Base-by-base conservation (phyloP, 2,113 vertebrate genomes). In the Tychaedon coryphoeus region DNA sequence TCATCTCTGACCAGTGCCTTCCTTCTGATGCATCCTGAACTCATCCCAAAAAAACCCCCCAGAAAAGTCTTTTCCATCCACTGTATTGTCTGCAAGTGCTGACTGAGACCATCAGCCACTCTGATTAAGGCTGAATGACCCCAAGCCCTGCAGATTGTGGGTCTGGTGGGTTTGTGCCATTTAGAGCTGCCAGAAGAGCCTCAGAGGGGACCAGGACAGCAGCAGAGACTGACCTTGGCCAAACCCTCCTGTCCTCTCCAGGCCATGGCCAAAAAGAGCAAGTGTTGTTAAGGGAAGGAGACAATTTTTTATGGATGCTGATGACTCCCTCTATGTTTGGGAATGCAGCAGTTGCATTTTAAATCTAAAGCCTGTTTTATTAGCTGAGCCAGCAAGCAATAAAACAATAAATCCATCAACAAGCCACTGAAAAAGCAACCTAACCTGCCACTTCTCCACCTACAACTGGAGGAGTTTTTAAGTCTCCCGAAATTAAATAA, bases 351-450 rank as follows among this genome's bases (percentile, higher is more conserved):
- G 24, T 12, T 67, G 38, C 48, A 64, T 71, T 92, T 88, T 60
- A 48, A 64, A 86, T 48, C 62, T 13, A 26, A 34, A 72, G 22
- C 29, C 28, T 86, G 14, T 47, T 86, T 84, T 66, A 61, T 60
- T n/a, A 90, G 42, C 77, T 75, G 70, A 94, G 70, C 38, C 65
- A 92, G 76, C 66, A 91, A 93, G 78, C 29, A 80, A 6, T 58
- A 73, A 24, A 58, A 62, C 76, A 89, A 88, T 33, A 81, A 86
- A 96, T 86, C 64, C 69, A 92, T 42, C 76, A 80, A 22, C 31
- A 93, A 80, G 34, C 3, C 38, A 70, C 83, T 54, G 56, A 14
- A 77, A 80, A 92, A 38, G 51, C 79, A 80, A 84, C 28, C 7
- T 54, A 24, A 73, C 54, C 84, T 84, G 20, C 84, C 24, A 33